Conservation (phyloP, 1,140 invertebrate genomes). For the Cylas formicarius region DNA sequence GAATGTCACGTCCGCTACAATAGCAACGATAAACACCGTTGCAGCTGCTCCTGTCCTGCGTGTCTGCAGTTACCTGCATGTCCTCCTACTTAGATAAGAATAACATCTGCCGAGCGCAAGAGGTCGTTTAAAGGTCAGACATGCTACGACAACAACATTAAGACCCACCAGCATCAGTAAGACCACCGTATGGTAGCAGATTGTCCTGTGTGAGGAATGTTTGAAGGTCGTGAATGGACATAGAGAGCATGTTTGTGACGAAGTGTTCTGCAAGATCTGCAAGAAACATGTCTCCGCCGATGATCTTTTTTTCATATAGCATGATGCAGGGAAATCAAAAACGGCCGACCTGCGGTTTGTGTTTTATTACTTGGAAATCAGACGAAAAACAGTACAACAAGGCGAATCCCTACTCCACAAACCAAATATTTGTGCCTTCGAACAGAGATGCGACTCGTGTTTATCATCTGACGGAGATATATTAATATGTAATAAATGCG, state of each 20-base stretch:
- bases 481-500: slow-evolving; percentile 7
- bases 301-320: slow-evolving; percentile 16
- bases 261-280: slow-evolving; percentile 15
- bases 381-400: slow-evolving; percentile 10
- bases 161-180: too few relatives aligned
- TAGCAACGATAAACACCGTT: background rate
- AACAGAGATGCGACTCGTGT: slow-evolving; percentile 11
- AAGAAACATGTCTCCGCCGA: background rate
- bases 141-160: too few relatives aligned
- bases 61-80: too few relatives aligned
- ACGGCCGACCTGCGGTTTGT: slow-evolving; percentile 13
- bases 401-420: slow-evolving; percentile 7
- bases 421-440: slow-evolving; percentile 13
- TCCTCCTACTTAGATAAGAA: too few relatives aligned
- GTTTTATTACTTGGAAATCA: slow-evolving; percentile 19
- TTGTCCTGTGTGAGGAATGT: background rate
- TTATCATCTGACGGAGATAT: background rate
- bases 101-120: too few relatives aligned
- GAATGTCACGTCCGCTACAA: slow-evolving; percentile 6
- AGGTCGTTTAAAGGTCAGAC: too few relatives aligned
- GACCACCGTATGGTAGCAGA: too few relatives aligned
- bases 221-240: background rate
- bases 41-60: slow-evolving; percentile 2
- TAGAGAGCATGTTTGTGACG: slow-evolving; percentile 8
- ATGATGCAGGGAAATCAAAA: slow-evolving; percentile 5